Conservation (phyloP, 2,113 vertebrate species). For the Indicator maculatus region DNA sequence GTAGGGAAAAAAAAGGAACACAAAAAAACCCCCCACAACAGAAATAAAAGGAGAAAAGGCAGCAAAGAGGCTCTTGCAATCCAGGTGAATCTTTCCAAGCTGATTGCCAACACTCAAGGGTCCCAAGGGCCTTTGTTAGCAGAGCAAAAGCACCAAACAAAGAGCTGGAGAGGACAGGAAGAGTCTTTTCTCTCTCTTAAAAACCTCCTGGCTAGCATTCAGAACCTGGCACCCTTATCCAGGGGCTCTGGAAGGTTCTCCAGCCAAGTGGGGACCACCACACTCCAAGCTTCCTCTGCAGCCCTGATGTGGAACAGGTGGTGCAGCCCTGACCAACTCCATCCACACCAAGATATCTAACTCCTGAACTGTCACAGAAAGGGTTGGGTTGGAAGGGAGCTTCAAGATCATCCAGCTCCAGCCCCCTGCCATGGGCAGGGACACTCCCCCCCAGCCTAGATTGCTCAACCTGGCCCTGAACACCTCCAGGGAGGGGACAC, state of each 20-base stretch:
- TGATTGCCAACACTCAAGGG: not conserved
- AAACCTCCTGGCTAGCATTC: not conserved
- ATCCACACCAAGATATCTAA: accelerated
- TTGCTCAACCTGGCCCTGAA: too few species aligned
- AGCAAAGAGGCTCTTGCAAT: constrained; percentile 14
- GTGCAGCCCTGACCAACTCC: not conserved
- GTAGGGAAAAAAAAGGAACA: not conserved
- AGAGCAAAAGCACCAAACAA: not conserved
- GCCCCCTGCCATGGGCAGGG: too few species aligned
- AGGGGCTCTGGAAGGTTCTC: not conserved
- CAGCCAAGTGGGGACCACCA: not conserved
- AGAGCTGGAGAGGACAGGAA: not conserved
- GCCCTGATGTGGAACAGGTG: not conserved
- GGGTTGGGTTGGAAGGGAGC: too few species aligned
- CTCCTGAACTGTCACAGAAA: not conserved
- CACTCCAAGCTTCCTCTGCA: not conserved
- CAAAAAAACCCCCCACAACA: too few species aligned
- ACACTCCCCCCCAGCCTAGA: too few species aligned
- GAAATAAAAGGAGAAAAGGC: not conserved
- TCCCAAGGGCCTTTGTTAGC: constrained; percentile 41
- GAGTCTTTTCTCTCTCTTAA: not conserved
- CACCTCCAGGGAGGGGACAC: too few species aligned
- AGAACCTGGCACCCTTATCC: not conserved
- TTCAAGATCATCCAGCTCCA: too few species aligned
- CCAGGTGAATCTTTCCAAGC: constrained; percentile 35